Base-by-base conservation (phyloP, 2,888 invertebrate genomes). In the Ephialtes manifestator region DNA sequence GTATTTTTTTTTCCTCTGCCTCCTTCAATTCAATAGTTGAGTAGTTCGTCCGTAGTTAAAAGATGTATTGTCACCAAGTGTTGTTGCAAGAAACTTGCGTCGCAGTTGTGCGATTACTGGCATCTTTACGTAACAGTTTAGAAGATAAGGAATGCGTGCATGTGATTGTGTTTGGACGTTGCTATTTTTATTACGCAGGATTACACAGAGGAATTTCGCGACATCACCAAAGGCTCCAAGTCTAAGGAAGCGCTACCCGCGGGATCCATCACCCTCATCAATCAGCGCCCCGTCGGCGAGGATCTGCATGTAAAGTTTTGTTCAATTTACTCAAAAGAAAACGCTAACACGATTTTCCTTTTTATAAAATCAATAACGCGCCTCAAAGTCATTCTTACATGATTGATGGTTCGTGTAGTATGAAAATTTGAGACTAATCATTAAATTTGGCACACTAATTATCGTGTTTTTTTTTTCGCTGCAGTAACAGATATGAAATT, bases 151-250 rank as follows among this genome's bases (percentile, higher is more conserved):
- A 94, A 94, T 95, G 94, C 94, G 94, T 94, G 94, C 94, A 94
- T 94, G 94, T 94, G 92, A 92, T 93, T 95, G 93, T 93, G 89
- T 91, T 71, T 55, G 92, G 91, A 92, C 91, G 88, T 94, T 93
- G 93, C 92, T 90, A 90, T 91, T 80, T 76, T 79, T 80, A 65
- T 87, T 82, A 87, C 94, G 91, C 96, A 98, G 98, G 98, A 98
- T 95, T 98, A 98, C 95, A 98, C 98, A 91, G 98, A 99, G 96
- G 98, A 98, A 95, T 98, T 99, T 95, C 97, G 98, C 94, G 98
- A 98, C 95, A 99, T 99, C 95, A 97, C 98, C 94, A 98, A 98
- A 95, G 98, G 98, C 94, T 92, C 93, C 80, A 98, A 98, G 95
- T 97, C 97, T 91, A 98, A 98, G 96, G 98, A 98, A 95, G 97